A percentile compares a stretch with the other conserved stretches of the same genome.
phyloP scores from a whole-genome alignment of 2,797 vertebrate genomes.

The Chaenodraco wilsoni region DNA sequence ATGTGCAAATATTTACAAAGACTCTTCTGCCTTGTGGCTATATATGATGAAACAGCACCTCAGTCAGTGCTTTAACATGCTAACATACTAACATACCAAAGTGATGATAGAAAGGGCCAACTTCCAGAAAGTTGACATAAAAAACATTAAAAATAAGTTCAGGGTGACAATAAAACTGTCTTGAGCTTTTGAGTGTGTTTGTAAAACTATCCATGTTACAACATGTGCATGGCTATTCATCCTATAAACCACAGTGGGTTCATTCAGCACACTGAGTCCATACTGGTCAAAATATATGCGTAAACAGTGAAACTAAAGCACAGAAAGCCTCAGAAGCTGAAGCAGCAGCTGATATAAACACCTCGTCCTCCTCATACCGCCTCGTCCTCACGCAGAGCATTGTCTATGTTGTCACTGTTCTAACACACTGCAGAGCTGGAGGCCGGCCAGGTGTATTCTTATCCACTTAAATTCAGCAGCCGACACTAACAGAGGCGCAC shows the following conservation, averaged over 20 bases:
- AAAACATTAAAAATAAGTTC: constrained; percentile 19
- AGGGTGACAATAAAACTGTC: constrained; percentile 31
- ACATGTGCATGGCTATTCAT: background rate
- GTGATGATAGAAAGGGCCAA: background rate
- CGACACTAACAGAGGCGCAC: constrained; percentile 38
- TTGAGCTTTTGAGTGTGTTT: constrained; percentile 35
- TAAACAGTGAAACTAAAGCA: constrained; percentile 23
- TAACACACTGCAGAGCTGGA: constrained; percentile 55
- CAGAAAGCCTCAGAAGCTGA: constrained; percentile 43
- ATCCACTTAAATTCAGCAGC: constrained; percentile 51
- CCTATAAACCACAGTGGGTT: constrained; percentile 21
- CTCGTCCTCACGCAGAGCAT: constrained; percentile 31
- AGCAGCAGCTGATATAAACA: constrained; percentile 46
- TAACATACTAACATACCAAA: background rate
- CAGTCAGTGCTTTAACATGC: background rate
- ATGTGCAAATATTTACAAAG: constrained; percentile 56
- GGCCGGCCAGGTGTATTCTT: constrained; percentile 47
- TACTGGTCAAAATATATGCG: constrained; percentile 4
- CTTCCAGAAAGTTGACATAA: constrained; percentile 29
- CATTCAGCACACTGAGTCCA: constrained; percentile 5
- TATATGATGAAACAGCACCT: background rate
- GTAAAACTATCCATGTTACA: constrained; percentile 20
- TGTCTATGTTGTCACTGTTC: constrained; percentile 58
- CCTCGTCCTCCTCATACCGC: constrained; percentile 25
- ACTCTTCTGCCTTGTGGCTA: constrained; percentile 35